phyloP scores from a whole-genome alignment of 2,797 vertebrate species.

The Microctenopoma stevenorrisi region DNA sequence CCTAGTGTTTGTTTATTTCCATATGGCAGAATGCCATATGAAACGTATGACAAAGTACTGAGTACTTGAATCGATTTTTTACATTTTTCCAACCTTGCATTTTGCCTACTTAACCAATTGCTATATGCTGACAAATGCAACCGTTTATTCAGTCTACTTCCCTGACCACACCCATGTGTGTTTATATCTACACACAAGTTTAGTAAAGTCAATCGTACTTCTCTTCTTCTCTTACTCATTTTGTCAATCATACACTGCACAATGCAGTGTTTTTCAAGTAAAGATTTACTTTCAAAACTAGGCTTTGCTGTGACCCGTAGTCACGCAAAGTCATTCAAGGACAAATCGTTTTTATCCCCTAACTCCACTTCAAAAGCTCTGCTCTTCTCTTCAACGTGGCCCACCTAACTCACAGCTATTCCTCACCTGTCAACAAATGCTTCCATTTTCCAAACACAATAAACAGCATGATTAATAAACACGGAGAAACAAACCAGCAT shows the following conservation, averaged over 20 bases:
- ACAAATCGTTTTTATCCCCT: conserved; percentile 48
- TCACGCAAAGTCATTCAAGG: conserved; percentile 68
- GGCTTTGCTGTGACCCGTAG: conserved; percentile 32
- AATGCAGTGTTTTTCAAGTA: conserved; percentile 44
- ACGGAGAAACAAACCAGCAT: conserved; percentile 58
- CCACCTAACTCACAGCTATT: background rate
- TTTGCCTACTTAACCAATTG: background rate
- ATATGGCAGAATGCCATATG: background rate
- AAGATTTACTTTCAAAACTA: conserved; percentile 53
- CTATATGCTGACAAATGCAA: conserved; percentile 7
- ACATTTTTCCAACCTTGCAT: background rate
- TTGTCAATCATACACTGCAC: conserved; percentile 18
- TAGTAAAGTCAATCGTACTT: conserved; percentile 3
- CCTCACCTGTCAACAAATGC: conserved; percentile 4
- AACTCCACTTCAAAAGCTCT: background rate
- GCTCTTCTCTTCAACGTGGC: conserved; percentile 12
- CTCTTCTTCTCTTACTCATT: conserved; percentile 31
- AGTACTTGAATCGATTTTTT: conserved; percentile 1
- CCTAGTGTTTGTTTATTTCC: conserved; percentile 10
- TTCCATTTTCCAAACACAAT: conserved; percentile 36
- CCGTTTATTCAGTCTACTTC: conserved; percentile 11
- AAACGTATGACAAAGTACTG: conserved; percentile 1
- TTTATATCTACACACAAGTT: conserved; percentile 42
- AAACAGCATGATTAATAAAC: conserved; percentile 70
- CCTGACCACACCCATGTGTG: conserved; percentile 22